These are phyloP conservation scores for Oryzaephilus surinamensis DNA, from an alignment of 1,140 invertebrate genomes.

Conservation along the genomic window DNA sequence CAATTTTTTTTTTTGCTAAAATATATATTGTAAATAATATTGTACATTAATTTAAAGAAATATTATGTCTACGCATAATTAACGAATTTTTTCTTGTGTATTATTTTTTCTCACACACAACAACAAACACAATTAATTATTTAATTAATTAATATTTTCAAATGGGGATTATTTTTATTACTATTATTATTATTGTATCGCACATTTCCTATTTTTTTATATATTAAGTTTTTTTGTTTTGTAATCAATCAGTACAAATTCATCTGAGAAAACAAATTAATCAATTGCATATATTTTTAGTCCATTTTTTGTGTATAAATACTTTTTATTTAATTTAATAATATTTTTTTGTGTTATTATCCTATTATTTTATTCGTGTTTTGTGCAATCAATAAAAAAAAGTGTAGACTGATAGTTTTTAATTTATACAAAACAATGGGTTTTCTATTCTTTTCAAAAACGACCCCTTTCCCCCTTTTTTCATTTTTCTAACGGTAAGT, in stretches of 20 bases:
- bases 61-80: slow-evolving; percentile 26
- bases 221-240: slow-evolving; percentile 13
- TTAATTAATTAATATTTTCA: slow-evolving; percentile 20
- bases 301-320: slow-evolving; percentile 21
- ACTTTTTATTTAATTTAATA: slow-evolving; percentile 20
- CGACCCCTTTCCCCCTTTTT: too few relatives aligned
- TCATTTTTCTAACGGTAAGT: too few relatives aligned
- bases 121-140: too few relatives aligned
- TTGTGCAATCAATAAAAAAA: slow-evolving; percentile 31
- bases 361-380: slow-evolving; percentile 28
- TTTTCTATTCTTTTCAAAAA: too few relatives aligned
- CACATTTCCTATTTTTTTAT: too few relatives aligned
- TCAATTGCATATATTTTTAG: slow-evolving; percentile 25
- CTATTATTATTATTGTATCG: slow-evolving; percentile 10
- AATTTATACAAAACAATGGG: too few relatives aligned
- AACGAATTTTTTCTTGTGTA: slow-evolving; percentile 3
- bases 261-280: slow-evolving; percentile 21
- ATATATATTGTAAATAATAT: slow-evolving; percentile 24
- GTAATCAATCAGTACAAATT: slow-evolving; percentile 25
- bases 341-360: slow-evolving; percentile 22
- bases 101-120: slow-evolving; percentile 6
- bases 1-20: slow-evolving; percentile 26
- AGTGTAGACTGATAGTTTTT: slow-evolving; percentile 32
- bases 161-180: slow-evolving; percentile 19
- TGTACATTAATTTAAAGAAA: slow-evolving; percentile 30